Evolutionary conservation across 2,888 invertebrate genomes (phyloP), one percentile per base, ranked within the genome.

Genomic region (Drosophila barbarae): DNA sequence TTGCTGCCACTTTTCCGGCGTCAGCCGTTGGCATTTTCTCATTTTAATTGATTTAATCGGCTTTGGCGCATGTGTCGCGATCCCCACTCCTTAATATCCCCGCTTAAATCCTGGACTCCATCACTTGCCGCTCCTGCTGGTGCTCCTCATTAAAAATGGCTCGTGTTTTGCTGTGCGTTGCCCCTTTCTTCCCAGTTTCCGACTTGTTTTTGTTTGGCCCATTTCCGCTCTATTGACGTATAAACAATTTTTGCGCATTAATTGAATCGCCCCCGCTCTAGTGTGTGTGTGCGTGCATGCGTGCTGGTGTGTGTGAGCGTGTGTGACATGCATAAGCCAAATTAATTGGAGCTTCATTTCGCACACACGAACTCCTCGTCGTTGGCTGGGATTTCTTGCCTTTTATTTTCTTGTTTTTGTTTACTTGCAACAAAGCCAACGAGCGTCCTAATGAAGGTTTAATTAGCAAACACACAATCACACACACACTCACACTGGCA

Each of bases 21-120:
- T 8, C 30, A 58, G 64, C 69, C 70, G 59, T 38, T 65, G 72
- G 68, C 55, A 69, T 72, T 84, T 84, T 73, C 71, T 63, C 72
- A 51, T 73, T 81, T 83, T 79, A 79, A 80, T 80, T 84, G 79
- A 80, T 84, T 84, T 84, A 80, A 80, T 80, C 79, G 78, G 78
- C 72, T 84, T 84, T 71, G 41, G 47, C 36, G 47, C 70, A 70
- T 70, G 66, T 66, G 71, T 69, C 69, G 60, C 68, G 42, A 63
- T 44, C 41, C 52, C 28, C 42, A 9, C 35, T 42, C 18, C 34
- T 26, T 23, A 34, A 26, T 10, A 13, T 15, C n/a, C 32, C 35
- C n/a, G 18, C 39, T 15, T 36, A 47, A 52, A 49, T 34, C 18
- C 21, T n/a, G 21, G 51, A 28, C 36, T 34, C 49, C 58, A 39